phyloP scores from a whole-genome alignment of 2,888 invertebrate species.

The Melieria crassipennis region DNA sequence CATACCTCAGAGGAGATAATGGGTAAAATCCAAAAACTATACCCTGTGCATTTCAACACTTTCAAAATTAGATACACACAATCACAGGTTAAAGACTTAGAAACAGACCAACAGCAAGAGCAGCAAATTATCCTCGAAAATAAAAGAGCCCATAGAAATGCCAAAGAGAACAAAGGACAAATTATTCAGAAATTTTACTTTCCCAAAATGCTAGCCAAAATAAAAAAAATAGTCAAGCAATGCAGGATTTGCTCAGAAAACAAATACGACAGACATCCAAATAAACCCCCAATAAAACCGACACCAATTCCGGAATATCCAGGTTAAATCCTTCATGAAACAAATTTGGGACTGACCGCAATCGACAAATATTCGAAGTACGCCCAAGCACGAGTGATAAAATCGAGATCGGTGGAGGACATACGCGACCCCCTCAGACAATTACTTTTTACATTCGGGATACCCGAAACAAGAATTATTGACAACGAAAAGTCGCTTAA shows the following conservation, averaged over 20 bases:
- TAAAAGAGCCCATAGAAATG: neutral
- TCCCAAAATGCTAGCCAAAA: conserved; percentile 6
- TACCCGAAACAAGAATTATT: neutral
- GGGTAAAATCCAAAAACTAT: neutral
- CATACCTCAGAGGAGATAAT: conserved; percentile 10
- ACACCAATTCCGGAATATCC: neutral
- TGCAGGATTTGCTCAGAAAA: neutral
- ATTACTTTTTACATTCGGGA: too few relatives aligned
- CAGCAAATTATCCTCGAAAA: neutral
- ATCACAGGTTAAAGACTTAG: neutral
- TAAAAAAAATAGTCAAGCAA: neutral
- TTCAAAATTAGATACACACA: neutral
- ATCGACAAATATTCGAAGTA: too few relatives aligned
- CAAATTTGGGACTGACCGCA: neutral
- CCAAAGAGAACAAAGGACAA: conserved; percentile 7
- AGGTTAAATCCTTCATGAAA: neutral
- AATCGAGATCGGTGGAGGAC: too few relatives aligned
- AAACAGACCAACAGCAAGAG: neutral
- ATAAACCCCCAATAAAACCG: neutral
- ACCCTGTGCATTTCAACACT: too few relatives aligned
- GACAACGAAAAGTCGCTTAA: conserved; percentile 24
- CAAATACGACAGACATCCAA: conserved; percentile 1
- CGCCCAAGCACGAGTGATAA: too few relatives aligned
- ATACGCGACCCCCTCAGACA: too few relatives aligned
- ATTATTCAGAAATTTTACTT: conserved; percentile 17